Percentiles rank a stretch among this genome's conserved stretches.
Evolutionary conservation across 2,113 vertebrate genomes (phyloP).

Genomic region (Urocynchramus pylzowi): DNA sequence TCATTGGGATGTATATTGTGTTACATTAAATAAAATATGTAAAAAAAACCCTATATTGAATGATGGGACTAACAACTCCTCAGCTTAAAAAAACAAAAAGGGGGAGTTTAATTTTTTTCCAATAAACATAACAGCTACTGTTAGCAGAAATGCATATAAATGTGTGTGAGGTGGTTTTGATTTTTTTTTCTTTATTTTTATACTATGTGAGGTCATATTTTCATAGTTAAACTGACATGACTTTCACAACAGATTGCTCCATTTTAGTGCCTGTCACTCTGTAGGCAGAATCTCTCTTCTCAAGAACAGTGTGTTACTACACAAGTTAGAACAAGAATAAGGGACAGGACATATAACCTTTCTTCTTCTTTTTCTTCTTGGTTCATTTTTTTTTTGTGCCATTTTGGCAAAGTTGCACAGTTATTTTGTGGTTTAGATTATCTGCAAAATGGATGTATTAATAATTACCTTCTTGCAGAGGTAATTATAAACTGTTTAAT

Average conservation of each 20-base stretch:
- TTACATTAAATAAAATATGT: neutral
- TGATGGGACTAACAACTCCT: neutral
- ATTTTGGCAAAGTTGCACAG: neutral
- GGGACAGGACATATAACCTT: neutral
- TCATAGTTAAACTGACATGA: neutral
- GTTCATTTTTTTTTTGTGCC: neutral
- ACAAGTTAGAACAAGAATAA: neutral
- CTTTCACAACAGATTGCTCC: neutral
- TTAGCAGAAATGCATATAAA: neutral
- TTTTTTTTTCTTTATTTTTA: neutral
- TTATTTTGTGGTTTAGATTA: constrained; percentile 16
- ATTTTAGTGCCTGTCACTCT: neutral
- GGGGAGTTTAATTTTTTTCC: rapidly evolving
- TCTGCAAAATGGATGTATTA: constrained; percentile 18
- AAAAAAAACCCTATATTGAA: neutral
- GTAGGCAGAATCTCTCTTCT: neutral
- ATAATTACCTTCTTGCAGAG: constrained; percentile 42
- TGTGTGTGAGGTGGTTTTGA: rapidly evolving
- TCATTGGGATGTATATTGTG: neutral
- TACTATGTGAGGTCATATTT: neutral
- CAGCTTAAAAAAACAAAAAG: rapidly evolving
- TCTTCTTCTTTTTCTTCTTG: neutral
- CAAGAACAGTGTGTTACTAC: neutral
- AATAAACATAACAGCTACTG: rapidly evolving
- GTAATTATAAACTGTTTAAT: constrained; percentile 54